These are phyloP conservation scores for Tetragnatha montana DNA, from an alignment of 2,888 invertebrate genomes.

Conservation along the genomic window DNA sequence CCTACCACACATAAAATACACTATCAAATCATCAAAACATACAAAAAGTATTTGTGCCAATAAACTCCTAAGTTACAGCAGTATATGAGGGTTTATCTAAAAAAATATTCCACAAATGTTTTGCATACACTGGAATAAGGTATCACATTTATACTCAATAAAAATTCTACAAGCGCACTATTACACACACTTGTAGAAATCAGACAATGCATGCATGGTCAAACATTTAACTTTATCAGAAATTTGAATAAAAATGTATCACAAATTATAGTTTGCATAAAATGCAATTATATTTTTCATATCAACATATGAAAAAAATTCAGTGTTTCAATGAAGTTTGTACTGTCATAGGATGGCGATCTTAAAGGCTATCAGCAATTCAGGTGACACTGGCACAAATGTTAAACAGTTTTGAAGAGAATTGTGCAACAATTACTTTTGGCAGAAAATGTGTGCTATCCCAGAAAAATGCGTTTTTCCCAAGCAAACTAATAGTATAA, in stretches of 20 bases:
- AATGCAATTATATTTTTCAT: background rate
- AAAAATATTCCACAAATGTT: background rate
- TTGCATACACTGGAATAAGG: background rate
- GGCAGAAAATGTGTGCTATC: background rate
- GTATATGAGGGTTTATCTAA: background rate
- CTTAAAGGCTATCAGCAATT: background rate
- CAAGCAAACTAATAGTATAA: no score
- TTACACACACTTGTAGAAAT: background rate
- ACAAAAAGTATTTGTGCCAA: background rate
- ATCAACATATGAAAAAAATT: background rate
- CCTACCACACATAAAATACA: no score
- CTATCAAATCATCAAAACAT: no score
- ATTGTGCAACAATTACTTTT: background rate
- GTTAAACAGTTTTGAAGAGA: background rate
- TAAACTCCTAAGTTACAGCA: background rate
- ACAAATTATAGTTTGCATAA: background rate
- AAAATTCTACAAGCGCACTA: background rate
- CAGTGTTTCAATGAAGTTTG: background rate
- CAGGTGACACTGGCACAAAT: background rate
- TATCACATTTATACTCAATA: background rate
- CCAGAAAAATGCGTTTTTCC: no score
- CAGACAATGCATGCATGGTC: background rate
- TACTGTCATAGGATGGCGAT: background rate
- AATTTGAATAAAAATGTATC: background rate
- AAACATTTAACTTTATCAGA: background rate